Conservation (phyloP, 2,113 vertebrate species). For the Petrocephalus zakoni region DNA sequence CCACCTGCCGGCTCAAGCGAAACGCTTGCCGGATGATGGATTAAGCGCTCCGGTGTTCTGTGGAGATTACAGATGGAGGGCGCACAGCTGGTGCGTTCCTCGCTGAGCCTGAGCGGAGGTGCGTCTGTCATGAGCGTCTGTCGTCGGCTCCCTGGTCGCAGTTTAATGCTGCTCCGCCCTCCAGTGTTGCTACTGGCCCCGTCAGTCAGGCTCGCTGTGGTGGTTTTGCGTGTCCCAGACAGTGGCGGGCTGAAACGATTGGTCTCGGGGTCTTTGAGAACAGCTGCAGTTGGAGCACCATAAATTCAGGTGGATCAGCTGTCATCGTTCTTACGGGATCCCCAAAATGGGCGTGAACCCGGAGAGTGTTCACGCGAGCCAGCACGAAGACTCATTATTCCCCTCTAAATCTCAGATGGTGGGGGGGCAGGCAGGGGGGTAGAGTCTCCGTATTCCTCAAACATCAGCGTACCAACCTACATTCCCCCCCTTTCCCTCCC, state of each 20-base stretch:
- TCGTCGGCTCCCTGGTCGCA: background rate
- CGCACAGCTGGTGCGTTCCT: background rate
- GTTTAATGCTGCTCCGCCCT: background rate
- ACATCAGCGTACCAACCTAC: background rate
- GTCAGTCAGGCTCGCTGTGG: background rate
- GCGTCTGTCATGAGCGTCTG: background rate
- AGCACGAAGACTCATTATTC: slow-evolving; percentile 66
- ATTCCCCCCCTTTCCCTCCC: background rate
- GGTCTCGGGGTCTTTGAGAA: slow-evolving; percentile 62
- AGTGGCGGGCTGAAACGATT: background rate
- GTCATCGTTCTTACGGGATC: background rate
- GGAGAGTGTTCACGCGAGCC: slow-evolving; percentile 36
- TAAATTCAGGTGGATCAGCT: slow-evolving; percentile 25
- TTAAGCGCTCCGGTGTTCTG: background rate
- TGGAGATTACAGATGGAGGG: slow-evolving; percentile 3
- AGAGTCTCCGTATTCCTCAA: background rate
- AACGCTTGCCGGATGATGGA: background rate
- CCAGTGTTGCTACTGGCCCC: background rate
- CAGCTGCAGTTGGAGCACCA: slow-evolving; percentile 70
- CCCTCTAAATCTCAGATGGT: background rate
- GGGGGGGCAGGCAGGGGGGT: background rate
- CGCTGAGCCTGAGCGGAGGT: background rate
- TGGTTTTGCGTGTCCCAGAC: background rate
- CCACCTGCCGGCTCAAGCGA: background rate
- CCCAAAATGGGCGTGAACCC: background rate